A percentile compares a stretch with the other conserved stretches of the same genome.
Evolutionary conservation across 2,113 vertebrate genomes (phyloP).

Genomic region (Callopanchax toddi): DNA sequence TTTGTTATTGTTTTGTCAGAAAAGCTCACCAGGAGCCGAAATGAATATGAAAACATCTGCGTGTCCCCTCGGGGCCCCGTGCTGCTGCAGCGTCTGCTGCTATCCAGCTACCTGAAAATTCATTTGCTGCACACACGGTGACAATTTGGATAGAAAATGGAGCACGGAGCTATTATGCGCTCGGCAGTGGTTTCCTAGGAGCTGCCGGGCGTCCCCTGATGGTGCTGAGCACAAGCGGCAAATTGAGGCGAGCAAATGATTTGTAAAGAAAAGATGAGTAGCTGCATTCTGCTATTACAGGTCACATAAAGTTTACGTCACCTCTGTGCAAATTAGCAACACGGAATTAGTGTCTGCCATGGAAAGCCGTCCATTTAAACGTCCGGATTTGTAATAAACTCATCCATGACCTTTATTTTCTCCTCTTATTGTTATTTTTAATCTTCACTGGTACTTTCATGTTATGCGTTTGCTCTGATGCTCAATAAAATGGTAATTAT

Average conservation of each 20-base stretch:
- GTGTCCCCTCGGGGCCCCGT: constrained; percentile 48
- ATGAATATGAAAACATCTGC: constrained; percentile 75
- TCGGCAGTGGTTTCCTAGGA: constrained; percentile 47
- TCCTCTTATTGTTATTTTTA: constrained; percentile 43
- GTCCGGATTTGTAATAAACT: constrained; percentile 22
- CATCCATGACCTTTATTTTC: not conserved
- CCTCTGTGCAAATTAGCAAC: constrained; percentile 37
- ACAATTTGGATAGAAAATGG: constrained; percentile 59
- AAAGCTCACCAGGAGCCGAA: constrained; percentile 69
- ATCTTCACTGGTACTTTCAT: constrained; percentile 49
- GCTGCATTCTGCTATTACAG: constrained; percentile 27
- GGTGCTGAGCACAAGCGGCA: constrained; percentile 53
- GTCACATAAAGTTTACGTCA: constrained; percentile 50
- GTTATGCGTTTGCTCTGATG: constrained; percentile 37
- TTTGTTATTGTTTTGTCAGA: constrained; percentile 69
- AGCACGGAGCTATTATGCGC: constrained; percentile 54
- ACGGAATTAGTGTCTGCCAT: constrained; percentile 30
- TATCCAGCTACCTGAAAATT: constrained; percentile 52
- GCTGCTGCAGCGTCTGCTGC: constrained; percentile 28
- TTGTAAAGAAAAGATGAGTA: constrained; percentile 48
- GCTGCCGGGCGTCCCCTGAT: constrained; percentile 38
- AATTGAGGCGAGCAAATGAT: constrained; percentile 54
- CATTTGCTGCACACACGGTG: constrained; percentile 48
- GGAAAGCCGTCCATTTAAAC: constrained; percentile 13
- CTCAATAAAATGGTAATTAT: constrained; percentile 55